phyloP scores from a whole-genome alignment of 2,113 vertebrate genomes.

The Gasterosteus aculeatus region DNA sequence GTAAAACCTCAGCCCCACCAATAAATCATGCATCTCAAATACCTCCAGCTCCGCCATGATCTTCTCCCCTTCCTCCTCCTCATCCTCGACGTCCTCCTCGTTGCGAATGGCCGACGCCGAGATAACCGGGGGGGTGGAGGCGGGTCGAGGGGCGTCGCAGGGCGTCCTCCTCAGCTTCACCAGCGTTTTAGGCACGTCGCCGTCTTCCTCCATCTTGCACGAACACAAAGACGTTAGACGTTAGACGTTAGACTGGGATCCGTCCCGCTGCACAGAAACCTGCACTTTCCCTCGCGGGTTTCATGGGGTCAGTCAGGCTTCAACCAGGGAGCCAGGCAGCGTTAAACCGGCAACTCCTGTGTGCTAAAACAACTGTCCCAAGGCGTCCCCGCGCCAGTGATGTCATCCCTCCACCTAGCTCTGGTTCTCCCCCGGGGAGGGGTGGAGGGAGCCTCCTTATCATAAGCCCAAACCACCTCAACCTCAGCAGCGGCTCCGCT shows the following conservation, averaged over 20 bases:
- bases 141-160: conserved; percentile 88
- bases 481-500: too few species aligned
- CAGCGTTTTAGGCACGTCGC: conserved; percentile 83
- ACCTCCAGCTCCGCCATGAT: conserved; percentile 96
- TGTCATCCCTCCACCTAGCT: too few species aligned
- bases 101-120: conserved; percentile 88
- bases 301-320: too few species aligned
- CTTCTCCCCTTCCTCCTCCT: conserved; percentile 85
- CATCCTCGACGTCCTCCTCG: conserved; percentile 86
- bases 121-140: conserved; percentile 92
- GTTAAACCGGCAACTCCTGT: too few species aligned
- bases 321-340: too few species aligned
- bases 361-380: too few species aligned
- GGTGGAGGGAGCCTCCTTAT: too few species aligned
- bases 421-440: too few species aligned
- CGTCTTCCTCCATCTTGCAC: conserved; percentile 82
- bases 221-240: not conserved
- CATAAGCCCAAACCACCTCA: too few species aligned
- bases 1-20: not conserved
- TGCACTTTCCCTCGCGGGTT: too few species aligned
- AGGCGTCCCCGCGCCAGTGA: too few species aligned
- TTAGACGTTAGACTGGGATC: not conserved
- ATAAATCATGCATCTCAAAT: not conserved
- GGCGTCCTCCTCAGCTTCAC: conserved; percentile 91
- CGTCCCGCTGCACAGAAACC: too few species aligned